phyloP scores from a whole-genome alignment of 2,888 invertebrate genomes.

The Caenorhabditis sp. region DNA sequence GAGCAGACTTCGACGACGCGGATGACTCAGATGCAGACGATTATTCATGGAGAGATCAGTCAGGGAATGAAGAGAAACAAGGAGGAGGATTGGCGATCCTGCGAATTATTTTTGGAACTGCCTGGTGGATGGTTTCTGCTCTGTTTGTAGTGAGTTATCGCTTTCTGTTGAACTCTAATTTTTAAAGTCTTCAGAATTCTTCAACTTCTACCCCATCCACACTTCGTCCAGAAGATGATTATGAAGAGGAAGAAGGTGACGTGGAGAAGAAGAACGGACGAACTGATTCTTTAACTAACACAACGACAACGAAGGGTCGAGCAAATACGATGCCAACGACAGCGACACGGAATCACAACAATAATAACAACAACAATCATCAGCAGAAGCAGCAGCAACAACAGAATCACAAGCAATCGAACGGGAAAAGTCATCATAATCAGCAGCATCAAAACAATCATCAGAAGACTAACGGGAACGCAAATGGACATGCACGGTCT shows the following conservation, averaged over 20 bases:
- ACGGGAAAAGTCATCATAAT: constrained; percentile 41
- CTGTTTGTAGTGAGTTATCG: constrained; percentile 22
- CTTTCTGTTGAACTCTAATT: background rate
- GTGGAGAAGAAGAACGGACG: constrained; percentile 48
- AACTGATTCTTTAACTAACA: constrained; percentile 50
- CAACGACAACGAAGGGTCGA: constrained; percentile 46
- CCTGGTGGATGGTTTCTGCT: constrained; percentile 48
- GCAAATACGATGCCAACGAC: constrained; percentile 53
- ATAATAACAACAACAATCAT: constrained; percentile 35
- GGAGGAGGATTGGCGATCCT: constrained; percentile 49
- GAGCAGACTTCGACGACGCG: constrained; percentile 38
- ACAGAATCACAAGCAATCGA: constrained; percentile 35
- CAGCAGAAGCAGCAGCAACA: constrained; percentile 20
- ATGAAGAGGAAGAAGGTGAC: constrained; percentile 32
- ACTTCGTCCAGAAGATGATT: constrained; percentile 35
- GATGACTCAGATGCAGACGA: constrained; percentile 61
- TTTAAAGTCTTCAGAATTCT: constrained; percentile 11
- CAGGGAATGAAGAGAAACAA: constrained; percentile 22
- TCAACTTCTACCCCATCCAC: constrained; percentile 19
- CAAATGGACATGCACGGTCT: constrained; percentile 36
- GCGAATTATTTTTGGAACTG: constrained; percentile 29
- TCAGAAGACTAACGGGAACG: constrained; percentile 49
- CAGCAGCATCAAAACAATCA: constrained; percentile 38
- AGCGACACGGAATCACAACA: constrained; percentile 37
- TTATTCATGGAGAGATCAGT: constrained; percentile 44